These are phyloP conservation scores for Anguilla marmorata DNA, from an alignment of 2,797 vertebrate genomes.

Conservation along the genomic window DNA sequence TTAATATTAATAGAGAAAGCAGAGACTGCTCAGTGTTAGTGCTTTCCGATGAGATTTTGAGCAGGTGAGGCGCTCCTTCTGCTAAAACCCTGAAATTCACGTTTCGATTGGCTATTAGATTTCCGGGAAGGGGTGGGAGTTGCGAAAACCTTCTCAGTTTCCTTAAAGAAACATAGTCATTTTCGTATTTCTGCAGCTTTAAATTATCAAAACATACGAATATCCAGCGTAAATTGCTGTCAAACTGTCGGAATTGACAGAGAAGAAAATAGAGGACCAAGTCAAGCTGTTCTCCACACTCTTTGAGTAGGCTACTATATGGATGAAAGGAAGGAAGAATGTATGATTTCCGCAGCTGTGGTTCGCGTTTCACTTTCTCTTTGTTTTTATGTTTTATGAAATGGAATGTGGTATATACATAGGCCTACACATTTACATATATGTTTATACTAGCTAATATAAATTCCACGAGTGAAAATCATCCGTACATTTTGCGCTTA, in stretches of 20 bases:
- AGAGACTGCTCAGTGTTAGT: constrained; percentile 49
- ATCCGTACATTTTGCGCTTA: not conserved
- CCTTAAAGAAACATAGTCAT: constrained; percentile 75
- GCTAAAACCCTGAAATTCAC: constrained; percentile 72
- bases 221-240: not conserved
- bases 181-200: constrained; percentile 26
- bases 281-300: not conserved
- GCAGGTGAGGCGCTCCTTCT: constrained; percentile 76
- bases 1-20: constrained; percentile 64
- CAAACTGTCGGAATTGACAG: not conserved
- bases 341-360: not conserved
- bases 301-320: not conserved
- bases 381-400: not conserved
- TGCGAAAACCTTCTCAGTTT: constrained; percentile 47
- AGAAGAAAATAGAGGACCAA: not conserved
- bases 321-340: not conserved
- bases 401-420: not conserved
- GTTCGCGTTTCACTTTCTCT: not conserved
- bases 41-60: constrained; percentile 66
- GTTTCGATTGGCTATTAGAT: constrained; percentile 64
- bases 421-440: not conserved
- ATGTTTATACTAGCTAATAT: not conserved
- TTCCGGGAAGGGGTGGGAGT: constrained; percentile 54
- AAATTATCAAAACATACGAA: not conserved
- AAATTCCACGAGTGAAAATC: not conserved